phyloP scores from a whole-genome alignment of 2,113 vertebrate genomes.

The Piaya cayana region DNA sequence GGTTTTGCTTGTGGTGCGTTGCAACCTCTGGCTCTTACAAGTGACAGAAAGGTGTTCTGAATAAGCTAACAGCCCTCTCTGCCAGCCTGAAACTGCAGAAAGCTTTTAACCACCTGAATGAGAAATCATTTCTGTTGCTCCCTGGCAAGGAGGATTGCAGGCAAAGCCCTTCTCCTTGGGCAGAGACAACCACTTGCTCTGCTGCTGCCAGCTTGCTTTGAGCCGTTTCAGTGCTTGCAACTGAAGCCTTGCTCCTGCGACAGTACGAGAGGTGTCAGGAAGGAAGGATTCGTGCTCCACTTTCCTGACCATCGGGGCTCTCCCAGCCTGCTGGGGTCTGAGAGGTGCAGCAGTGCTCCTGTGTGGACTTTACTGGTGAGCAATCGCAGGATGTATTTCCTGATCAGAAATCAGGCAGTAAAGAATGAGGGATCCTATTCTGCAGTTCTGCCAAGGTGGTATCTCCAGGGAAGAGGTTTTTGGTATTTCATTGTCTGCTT shows the following conservation, averaged over 20 bases:
- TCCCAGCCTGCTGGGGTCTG: background rate
- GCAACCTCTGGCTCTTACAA: background rate
- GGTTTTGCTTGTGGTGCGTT: background rate
- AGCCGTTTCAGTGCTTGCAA: background rate
- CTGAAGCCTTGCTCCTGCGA: background rate
- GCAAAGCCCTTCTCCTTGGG: background rate
- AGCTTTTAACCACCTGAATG: background rate
- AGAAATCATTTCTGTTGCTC: background rate
- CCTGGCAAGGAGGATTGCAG: background rate
- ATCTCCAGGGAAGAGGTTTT: background rate
- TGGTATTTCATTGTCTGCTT: background rate
- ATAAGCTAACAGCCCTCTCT: background rate
- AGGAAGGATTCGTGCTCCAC: background rate
- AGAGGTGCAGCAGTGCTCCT: background rate
- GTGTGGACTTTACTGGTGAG: background rate
- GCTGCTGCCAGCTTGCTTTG: background rate
- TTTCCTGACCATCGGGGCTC: background rate
- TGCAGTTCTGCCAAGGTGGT: background rate
- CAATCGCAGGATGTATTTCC: background rate
- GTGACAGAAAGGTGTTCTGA: background rate
- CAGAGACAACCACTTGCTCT: background rate
- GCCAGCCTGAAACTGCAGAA: background rate
- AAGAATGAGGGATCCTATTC: background rate
- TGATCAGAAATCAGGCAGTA: background rate
- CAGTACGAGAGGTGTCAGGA: accelerated